Base-by-base conservation (phyloP, 2,888 invertebrate species). In the Eupithecia inturbata region DNA sequence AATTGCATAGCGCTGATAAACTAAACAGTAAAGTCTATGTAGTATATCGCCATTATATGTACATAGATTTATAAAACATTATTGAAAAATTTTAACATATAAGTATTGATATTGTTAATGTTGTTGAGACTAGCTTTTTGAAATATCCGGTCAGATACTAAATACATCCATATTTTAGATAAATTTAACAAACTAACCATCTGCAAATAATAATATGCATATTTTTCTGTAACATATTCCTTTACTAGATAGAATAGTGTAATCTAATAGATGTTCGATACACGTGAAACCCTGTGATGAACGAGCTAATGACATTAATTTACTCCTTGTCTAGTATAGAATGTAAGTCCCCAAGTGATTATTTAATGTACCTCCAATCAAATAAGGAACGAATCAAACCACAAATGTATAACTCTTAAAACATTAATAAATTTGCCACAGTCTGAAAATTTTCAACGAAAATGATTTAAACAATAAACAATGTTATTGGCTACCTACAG, bases 121-220 rank as follows among this genome's bases (percentile, higher is more conserved):
- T 76, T 84, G 87, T 91, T 93, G 94, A 94, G 94, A 94, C 94
- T 94, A 94, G 94, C 93, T 90, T 89, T 92, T 93, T 92, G 84
- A 87, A 84, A 82, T 79, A 84, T 83, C 86, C 90, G 92, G 92
- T 91, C 89, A 70, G 36, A 66, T 73, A 75, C 33, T 22, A 73
- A 78, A 77, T 67, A 33, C 67, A 71, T 74, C 49, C 31, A 60
- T 70, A 75, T 33, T 60, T 69, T 39, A 41, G 16, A 53, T 31
- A 28, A 62, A 49, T 64, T 41, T 73, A 73, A 72, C 71, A 75
- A 71, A 70, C 73, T 67, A 72, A 73, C 72, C 70, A 41, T 19
- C 60, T 63, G 53, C 74, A 22, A 67, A 73, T 53, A 72, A 45
- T 72, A 33, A 45, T 70, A 74, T n/a, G n/a, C n/a, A n/a, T 73